Conservation (phyloP, 2,113 vertebrate genomes). For the cattle (Bos taurus) region DNA sequence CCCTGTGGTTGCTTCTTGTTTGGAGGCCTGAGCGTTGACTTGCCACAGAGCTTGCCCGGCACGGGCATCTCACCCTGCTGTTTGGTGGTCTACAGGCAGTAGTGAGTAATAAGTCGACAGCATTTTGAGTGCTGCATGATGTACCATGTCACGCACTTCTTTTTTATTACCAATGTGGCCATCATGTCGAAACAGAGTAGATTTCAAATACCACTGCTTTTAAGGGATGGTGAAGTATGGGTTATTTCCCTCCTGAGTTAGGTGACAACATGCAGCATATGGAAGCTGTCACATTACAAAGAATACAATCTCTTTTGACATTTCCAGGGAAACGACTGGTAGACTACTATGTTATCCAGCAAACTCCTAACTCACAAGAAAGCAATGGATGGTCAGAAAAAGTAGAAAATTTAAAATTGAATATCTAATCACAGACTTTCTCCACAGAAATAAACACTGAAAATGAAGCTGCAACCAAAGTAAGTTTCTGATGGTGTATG, state of each 20-base stretch:
- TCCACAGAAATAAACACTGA: background rate
- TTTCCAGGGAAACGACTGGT: background rate
- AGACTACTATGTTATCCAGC: background rate
- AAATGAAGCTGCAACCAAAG: background rate
- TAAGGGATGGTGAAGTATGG: background rate
- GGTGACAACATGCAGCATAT: background rate
- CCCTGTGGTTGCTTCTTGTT: fast-evolving
- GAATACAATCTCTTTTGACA: background rate
- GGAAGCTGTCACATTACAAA: background rate
- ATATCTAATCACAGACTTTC: background rate
- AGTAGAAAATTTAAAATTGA: background rate
- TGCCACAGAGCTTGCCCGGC: fast-evolving
- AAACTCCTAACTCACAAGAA: background rate
- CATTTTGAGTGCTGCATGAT: fast-evolving
- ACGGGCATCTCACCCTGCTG: fast-evolving
- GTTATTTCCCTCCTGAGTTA: background rate
- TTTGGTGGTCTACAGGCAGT: fast-evolving
- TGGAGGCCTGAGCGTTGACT: background rate
- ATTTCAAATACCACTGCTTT: background rate
- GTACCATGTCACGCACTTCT: fast-evolving
- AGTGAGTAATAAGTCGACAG: no score
- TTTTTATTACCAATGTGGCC: background rate
- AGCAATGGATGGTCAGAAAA: background rate
- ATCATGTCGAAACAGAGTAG: background rate
- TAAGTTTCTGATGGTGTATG: background rate